Evolutionary conservation across 2,888 invertebrate genomes (phyloP), one percentile per base, ranked within the genome.

Genomic region (Oeneis ivallda): DNA sequence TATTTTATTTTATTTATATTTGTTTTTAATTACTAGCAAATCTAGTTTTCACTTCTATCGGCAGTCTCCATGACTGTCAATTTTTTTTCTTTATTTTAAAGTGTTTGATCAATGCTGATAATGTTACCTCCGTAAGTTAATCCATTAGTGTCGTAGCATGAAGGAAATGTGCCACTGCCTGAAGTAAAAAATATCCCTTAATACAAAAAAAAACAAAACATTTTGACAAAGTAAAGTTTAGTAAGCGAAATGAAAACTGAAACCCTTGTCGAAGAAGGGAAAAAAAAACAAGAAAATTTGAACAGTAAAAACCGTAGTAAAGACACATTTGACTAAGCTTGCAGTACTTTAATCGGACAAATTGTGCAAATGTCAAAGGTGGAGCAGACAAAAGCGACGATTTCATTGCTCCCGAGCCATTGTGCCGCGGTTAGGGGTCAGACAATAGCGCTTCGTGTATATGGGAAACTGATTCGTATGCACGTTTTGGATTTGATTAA

Each of bases 351-450:
- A 69, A 64, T 64, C 66, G 62, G 67, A 67, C 67, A 71, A 71
- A 70, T 66, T 71, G 65, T 64, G 62, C 59, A 62, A 71, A 72
- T 69, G 71, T 66, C 72, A 71, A 66, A 54, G 68, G 67, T 67
- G 68, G 61, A 53, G 32, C 56, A 64, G 59, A 69, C 68, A 67
- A 67, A 68, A 60, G 67, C 60, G 50, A 56, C 57, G 50, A 64
- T 70, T 61, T 68, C 67, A 67, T 68, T 71, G 59, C 69, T 67
- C 17, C 60, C 67, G 41, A 60, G 15, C 62, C 61, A 59, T 64
- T 66, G 67, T 68, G 58, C 62, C 58, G 49, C 56, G 53, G 57
- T 53, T 43, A 50, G 45, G 65, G 65, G 32, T 43, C n/a, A 39
- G 59, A 59, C 61, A 67, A 65, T 65, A 65, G 19, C 15, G 53